These are phyloP conservation scores for Antennarius maculatus DNA, from an alignment of 2,797 vertebrate species.

Conservation along the genomic window DNA sequence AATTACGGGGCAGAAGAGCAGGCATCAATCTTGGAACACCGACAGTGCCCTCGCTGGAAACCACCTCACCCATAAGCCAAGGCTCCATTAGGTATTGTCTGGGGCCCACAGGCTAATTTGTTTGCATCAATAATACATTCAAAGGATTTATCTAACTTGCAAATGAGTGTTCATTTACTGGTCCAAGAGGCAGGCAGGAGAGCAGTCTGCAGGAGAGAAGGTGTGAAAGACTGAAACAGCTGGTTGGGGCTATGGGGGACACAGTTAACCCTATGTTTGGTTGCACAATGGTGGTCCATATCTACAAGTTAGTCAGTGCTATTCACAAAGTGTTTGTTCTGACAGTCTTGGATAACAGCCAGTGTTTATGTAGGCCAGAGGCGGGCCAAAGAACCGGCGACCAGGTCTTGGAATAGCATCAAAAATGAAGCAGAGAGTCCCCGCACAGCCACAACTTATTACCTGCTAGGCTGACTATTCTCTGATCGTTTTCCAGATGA, in stretches of 20 bases:
- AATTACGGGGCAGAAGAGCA: conserved; percentile 87
- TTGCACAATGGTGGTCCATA: conserved; percentile 29
- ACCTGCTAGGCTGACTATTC: conserved; percentile 57
- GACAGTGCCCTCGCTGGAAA: conserved; percentile 82
- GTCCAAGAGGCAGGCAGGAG: conserved; percentile 81
- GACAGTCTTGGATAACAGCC: conserved; percentile 52
- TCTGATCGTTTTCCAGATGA: conserved; percentile 74
- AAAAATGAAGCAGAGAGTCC: conserved; percentile 51
- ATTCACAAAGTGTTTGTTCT: conserved; percentile 36
- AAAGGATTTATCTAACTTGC: conserved; percentile 89
- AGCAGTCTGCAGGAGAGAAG: conserved; percentile 68
- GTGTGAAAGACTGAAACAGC: conserved; percentile 75
- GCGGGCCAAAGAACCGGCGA: conserved; percentile 49
- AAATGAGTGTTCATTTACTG: conserved; percentile 85
- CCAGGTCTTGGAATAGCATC: conserved; percentile 71
- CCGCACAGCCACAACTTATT: conserved; percentile 55
- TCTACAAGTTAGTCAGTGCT: conserved; percentile 33
- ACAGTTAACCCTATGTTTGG: conserved; percentile 68
- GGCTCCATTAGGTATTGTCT: conserved; percentile 87
- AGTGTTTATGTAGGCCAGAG: conserved; percentile 58
- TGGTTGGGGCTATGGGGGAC: conserved; percentile 70
- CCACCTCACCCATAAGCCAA: conserved; percentile 79
- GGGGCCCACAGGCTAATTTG: conserved; percentile 84
- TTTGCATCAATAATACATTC: conserved; percentile 88
- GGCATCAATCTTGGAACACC: conserved; percentile 84